phyloP scores from a whole-genome alignment of 2,797 vertebrate genomes.

The Clarias laeviceps region DNA sequence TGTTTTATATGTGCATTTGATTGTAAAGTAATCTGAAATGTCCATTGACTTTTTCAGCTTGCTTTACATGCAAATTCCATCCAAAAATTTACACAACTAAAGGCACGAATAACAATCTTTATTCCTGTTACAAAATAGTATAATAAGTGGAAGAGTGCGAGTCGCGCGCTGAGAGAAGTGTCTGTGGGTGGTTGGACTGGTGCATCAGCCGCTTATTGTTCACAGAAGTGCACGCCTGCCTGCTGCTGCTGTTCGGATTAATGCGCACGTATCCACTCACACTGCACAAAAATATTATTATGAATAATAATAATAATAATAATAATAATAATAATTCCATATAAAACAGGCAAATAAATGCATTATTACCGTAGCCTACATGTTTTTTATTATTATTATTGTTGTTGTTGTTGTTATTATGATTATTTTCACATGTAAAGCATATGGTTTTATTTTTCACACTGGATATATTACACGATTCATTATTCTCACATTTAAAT shows the following conservation, averaged over 20 bases:
- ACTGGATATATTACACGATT: background rate
- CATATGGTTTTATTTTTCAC: background rate
- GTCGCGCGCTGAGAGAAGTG: slow-evolving; percentile 57
- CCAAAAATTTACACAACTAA: background rate
- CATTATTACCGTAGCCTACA: too few species aligned
- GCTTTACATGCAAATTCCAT: background rate
- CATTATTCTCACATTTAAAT: background rate
- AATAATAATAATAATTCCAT: too few species aligned
- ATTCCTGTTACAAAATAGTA: background rate
- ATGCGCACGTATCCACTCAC: slow-evolving; percentile 60
- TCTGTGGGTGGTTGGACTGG: slow-evolving; percentile 67
- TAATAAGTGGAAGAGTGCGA: background rate
- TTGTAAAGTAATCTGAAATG: background rate
- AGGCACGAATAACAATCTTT: background rate
- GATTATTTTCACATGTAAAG: background rate
- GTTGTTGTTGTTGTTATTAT: too few species aligned
- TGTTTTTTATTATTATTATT: too few species aligned
- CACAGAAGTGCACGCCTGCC: slow-evolving; percentile 75
- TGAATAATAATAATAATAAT: too few species aligned
- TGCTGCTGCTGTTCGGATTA: slow-evolving; percentile 69
- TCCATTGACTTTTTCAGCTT: background rate
- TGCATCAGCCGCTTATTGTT: slow-evolving; percentile 74
- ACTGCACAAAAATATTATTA: background rate
- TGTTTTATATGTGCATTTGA: background rate
- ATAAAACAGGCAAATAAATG: too few species aligned